phyloP scores from a whole-genome alignment of 1,140 invertebrate genomes.

The Drosophila sproati region DNA sequence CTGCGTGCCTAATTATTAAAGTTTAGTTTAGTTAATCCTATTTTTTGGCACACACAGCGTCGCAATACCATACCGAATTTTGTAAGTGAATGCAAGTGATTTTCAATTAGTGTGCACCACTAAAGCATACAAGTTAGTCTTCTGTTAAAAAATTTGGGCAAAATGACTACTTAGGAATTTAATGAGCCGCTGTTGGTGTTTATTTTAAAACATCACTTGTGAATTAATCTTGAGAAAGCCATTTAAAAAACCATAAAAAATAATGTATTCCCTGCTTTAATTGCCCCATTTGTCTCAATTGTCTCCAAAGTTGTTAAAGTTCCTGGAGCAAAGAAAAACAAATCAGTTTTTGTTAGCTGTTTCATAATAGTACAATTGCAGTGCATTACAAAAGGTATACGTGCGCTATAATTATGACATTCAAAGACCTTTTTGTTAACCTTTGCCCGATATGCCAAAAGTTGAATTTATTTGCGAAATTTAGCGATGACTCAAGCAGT shows the following conservation, averaged over 20 bases:
- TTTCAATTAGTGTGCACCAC: neutral
- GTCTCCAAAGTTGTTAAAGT: no score
- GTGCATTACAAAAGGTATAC: slow-evolving; percentile 15
- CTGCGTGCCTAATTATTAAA: slow-evolving; percentile 52
- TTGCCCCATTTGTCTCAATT: no score
- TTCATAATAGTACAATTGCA: slow-evolving; percentile 43
- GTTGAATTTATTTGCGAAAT: slow-evolving; percentile 16
- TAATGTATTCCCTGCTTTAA: neutral
- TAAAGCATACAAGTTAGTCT: neutral
- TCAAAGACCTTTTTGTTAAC: neutral
- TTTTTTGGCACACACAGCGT: slow-evolving; percentile 40
- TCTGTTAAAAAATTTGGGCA: slow-evolving; percentile 10
- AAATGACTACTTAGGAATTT: slow-evolving; percentile 14
- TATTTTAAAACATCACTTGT: slow-evolving; percentile 37
- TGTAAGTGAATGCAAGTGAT: slow-evolving; percentile 25
- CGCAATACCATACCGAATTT: slow-evolving; percentile 36
- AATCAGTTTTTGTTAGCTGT: slow-evolving; percentile 2
- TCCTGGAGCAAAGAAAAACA: neutral
- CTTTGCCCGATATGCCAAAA: slow-evolving; percentile 1
- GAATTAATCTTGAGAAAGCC: neutral
- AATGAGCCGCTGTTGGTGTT: slow-evolving; percentile 19
- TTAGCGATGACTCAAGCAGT: slow-evolving; percentile 34
- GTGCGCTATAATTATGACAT: slow-evolving; percentile 13
- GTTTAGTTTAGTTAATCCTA: slow-evolving; percentile 54
- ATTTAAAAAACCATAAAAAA: neutral